Evolutionary conservation across 2,113 vertebrate genomes (phyloP).

Genomic region (Heterotis niloticus): DNA sequence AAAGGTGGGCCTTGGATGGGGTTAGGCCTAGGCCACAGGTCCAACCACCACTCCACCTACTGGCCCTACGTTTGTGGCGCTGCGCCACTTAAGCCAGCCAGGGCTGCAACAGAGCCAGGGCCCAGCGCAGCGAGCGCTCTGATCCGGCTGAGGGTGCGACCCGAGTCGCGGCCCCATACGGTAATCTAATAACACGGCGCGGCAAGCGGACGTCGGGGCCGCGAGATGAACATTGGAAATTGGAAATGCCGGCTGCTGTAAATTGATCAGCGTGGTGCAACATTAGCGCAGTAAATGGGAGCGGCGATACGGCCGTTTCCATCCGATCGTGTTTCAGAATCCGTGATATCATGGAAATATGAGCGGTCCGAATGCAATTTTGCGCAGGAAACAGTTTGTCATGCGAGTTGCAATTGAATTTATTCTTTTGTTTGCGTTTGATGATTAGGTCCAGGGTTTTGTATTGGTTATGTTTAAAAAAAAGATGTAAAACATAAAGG

Average conservation of each 20-base stretch:
- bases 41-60: too few species aligned
- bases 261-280: conserved; percentile 32
- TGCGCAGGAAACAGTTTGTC: conserved; percentile 16
- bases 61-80: too few species aligned
- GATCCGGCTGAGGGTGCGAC: conserved; percentile 26
- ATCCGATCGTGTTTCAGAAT: conserved; percentile 20
- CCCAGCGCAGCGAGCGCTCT: conserved; percentile 25
- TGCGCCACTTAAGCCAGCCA: too few species aligned
- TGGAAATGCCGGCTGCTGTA: conserved; percentile 30
- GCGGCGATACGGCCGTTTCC: conserved; percentile 5
- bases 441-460: neutral
- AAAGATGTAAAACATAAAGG: neutral
- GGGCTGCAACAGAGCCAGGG: too few species aligned
- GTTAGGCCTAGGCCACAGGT: too few species aligned
- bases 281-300: conserved; percentile 28
- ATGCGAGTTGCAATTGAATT: neutral
- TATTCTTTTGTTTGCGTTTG: conserved; percentile 6
- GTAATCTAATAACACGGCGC: conserved; percentile 31
- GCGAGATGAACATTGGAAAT: conserved; percentile 28
- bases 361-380: conserved; percentile 16
- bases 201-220: conserved; percentile 29
- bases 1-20: too few species aligned
- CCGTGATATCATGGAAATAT: conserved; percentile 22
- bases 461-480: neutral
- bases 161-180: conserved; percentile 21